Percentiles rank a stretch among this genome's conserved stretches.
These are phyloP conservation scores for Drosophila funebris DNA, from an alignment of 1,140 invertebrate genomes.

Conservation along the genomic window DNA sequence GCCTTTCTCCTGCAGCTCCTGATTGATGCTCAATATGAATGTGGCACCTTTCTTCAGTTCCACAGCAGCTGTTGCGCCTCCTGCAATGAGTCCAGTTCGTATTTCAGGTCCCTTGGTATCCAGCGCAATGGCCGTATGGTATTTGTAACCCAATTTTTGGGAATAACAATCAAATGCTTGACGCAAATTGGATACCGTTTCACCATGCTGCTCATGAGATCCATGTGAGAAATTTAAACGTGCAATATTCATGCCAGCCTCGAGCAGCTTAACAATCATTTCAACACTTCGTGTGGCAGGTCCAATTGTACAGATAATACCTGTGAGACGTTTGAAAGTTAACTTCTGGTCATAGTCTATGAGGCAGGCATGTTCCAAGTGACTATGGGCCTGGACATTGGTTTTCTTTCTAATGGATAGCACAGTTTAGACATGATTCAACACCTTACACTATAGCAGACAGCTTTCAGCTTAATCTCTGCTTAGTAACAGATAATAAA, in stretches of 20 bases:
- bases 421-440: neutral
- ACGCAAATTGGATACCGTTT: constrained; percentile 93
- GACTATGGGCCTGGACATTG: neutral
- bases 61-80: constrained; percentile 91
- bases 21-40: constrained; percentile 94
- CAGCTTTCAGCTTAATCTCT: neutral
- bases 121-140: constrained; percentile 8
- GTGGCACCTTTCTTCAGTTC: constrained; percentile 88
- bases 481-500: neutral
- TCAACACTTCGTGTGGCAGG: constrained; percentile 92
- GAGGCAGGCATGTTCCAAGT: constrained; percentile 15
- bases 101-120: constrained; percentile 99
- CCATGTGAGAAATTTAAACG: constrained; percentile 98
- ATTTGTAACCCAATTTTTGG: constrained; percentile 74
- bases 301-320: constrained; percentile 95
- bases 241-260: constrained; percentile 98
- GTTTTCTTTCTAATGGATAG: neutral
- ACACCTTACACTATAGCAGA: no score
- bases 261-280: constrained; percentile 96
- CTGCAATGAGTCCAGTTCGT: constrained; percentile 95
- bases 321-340: constrained; percentile 88
- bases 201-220: constrained; percentile 95
- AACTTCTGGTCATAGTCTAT: neutral
- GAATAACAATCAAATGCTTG: constrained; percentile 91
- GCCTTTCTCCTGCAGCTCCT: constrained; percentile 91